Evolutionary conservation across 2,113 vertebrate genomes (phyloP), one percentile per base, ranked within the genome.

Genomic region (Myotis lucifugus): DNA sequence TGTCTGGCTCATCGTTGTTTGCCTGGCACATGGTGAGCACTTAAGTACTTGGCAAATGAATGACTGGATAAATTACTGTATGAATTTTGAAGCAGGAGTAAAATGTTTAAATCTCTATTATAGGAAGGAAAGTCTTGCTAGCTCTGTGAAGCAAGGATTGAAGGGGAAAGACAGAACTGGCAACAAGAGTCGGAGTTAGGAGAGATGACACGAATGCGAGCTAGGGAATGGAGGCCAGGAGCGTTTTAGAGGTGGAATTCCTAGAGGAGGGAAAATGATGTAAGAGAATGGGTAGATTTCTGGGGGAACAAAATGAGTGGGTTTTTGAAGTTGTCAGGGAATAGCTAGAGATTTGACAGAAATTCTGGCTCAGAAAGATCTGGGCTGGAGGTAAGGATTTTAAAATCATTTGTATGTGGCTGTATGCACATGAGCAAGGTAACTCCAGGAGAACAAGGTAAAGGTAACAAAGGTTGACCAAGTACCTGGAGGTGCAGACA

Each of bases 41-140:
- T 73, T 78, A 78, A 90, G 54, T 78, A 79, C 50, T 61, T 85
- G 89, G 77, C 66, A 81, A 81, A 52, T 72, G 34, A 72, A 9
- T 72, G 29, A 59, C 56, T 73, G 76, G 37, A 78, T 88, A 69
- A 88, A 81, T 73, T 48, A 92, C 61, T 78, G 21, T 56, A 19
- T 88, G 70, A 8, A 32, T 67, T 85, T 94, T 85, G 42, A 87
- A 92, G 66, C 50, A 76, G 29, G 64, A 69, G 27, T 69, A 27
- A 82, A 76, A 64, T 48, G 34, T 70, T 78, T 61, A 85, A 27
- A 67, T 86, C 23, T 92, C 32, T 76, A 6, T 59, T 92, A 83
- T 76, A 70, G 29, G 73, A 94, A 92, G 72, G 91, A 56, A 86
- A 85, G 66, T 67, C 10, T 74, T 78, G 86, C 48, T 14, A 76